Conservation (phyloP, 2,113 vertebrate genomes). For the Cacatua alba region DNA sequence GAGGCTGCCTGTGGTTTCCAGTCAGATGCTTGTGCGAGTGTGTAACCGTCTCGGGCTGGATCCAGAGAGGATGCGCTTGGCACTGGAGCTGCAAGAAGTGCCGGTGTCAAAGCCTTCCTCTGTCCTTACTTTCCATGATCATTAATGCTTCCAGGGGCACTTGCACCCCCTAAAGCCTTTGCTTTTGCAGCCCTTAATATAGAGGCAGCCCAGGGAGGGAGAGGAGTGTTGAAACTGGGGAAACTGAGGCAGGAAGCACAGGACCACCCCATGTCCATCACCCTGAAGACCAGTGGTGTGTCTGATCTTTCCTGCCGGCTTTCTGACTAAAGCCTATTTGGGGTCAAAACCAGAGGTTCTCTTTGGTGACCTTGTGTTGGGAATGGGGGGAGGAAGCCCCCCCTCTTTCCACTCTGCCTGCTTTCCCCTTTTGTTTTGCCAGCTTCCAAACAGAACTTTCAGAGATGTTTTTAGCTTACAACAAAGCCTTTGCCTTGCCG, state of each 20-base stretch:
- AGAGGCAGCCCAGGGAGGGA: background rate
- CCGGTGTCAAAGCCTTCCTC: background rate
- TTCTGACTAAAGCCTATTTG: background rate
- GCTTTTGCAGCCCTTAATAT: background rate
- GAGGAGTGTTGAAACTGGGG: background rate
- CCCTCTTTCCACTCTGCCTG: background rate
- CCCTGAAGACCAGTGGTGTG: background rate
- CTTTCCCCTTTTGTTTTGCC: conserved; percentile 4
- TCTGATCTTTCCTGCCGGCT: background rate
- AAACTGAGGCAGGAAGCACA: background rate
- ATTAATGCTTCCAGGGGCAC: background rate
- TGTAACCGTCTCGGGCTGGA: background rate
- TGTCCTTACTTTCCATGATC: background rate
- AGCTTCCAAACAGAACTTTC: background rate
- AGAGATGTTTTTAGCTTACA: background rate
- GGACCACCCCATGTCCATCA: background rate
- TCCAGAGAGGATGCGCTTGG: background rate
- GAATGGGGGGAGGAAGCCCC: background rate
- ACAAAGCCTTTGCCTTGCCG: background rate
- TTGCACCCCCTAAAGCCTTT: background rate
- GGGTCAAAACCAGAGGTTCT: background rate
- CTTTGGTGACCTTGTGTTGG: background rate
- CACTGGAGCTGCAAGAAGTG: background rate
- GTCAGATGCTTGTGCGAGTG: background rate
- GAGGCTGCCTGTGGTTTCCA: background rate